Evolutionary conservation across 2,888 invertebrate species (phyloP), one percentile per base, ranked within the genome.

Genomic region (Trimorus sp.): DNA sequence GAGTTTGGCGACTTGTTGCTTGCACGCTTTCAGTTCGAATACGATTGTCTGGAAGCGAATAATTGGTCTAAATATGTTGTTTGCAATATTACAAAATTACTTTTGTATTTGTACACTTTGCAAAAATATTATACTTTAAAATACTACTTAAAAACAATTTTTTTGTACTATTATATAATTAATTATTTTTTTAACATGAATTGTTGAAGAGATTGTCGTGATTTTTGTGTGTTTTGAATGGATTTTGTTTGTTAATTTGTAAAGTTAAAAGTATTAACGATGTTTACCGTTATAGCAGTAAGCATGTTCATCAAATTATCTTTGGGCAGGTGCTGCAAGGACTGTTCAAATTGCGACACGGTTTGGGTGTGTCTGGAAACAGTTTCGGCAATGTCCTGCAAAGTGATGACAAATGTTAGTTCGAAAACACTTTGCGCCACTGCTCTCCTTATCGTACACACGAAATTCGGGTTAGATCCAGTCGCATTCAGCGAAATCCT

Each of bases 261-360:
- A 12, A 14, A 16, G 7, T 12, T 14, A n/a, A n/a, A n/a, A n/a
- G n/a, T n/a, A n/a, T n/a, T n/a, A 14, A 54, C 26, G 9, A 36
- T 63, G 84, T 94, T 95, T 93, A 96, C 96, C 95, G 93, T 93
- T 54, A 96, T 93, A 85, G 95, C 95, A 65, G 93, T 92, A 85
- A 95, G 93, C 95, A 96, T 96, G 70, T 94, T 93, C 84, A 94
- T 94, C 86, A 96, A 94, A 90, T 94, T 96, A 89, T 94, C 94
- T 85, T 94, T 93, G 15, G 96, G 96, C 85, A 96, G 93, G 89
- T 94, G 94, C 75, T 94, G 93, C 86, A 96, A 94, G 85, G 93
- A 93, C 83, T 93, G 93, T 93, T 96, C 96, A 83, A 95, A 94
- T 85, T 93, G 93, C 86, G 93, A 93, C 85, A 96, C 93, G 88